Percentiles rank a stretch among this genome's conserved stretches.
These are phyloP conservation scores for Lepidurus apus DNA, from an alignment of 1,140 invertebrate species.

Conservation along the genomic window DNA sequence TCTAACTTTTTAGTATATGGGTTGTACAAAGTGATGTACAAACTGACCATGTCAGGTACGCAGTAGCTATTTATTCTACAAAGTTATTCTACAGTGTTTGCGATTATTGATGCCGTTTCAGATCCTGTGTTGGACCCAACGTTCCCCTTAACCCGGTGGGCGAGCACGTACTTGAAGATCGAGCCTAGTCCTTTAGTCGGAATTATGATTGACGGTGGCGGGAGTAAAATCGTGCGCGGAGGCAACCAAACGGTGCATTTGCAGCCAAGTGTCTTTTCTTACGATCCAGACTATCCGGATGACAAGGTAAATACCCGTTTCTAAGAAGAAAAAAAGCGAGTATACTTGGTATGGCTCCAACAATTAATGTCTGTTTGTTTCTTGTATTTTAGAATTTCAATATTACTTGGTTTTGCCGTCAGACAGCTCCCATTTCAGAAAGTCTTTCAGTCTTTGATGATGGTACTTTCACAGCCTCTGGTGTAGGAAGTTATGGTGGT, in stretches of 20 bases:
- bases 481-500: background rate
- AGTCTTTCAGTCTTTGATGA: background rate
- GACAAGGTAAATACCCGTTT: background rate
- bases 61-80: background rate
- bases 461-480: background rate
- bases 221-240: background rate
- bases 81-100: too few relatives aligned
- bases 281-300: constrained; percentile 17
- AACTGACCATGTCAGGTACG: constrained; percentile 39
- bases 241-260: background rate
- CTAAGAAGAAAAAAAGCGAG: too few relatives aligned
- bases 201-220: constrained; percentile 4
- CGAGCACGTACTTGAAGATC: constrained; percentile 10
- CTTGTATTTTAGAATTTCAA: constrained; percentile 34
- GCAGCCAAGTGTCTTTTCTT: background rate
- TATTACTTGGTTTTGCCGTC: constrained; percentile 34
- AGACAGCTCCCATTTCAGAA: constrained; percentile 1
- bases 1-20: constrained; percentile 39
- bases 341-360: background rate
- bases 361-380: background rate
- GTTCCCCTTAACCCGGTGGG: constrained; percentile 15
- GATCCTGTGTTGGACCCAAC: constrained; percentile 27
- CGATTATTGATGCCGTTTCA: background rate
- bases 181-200: background rate
- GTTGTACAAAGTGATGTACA: constrained; percentile 41